phyloP scores from a whole-genome alignment of 2,888 invertebrate species.

The Chironomus riparius region DNA sequence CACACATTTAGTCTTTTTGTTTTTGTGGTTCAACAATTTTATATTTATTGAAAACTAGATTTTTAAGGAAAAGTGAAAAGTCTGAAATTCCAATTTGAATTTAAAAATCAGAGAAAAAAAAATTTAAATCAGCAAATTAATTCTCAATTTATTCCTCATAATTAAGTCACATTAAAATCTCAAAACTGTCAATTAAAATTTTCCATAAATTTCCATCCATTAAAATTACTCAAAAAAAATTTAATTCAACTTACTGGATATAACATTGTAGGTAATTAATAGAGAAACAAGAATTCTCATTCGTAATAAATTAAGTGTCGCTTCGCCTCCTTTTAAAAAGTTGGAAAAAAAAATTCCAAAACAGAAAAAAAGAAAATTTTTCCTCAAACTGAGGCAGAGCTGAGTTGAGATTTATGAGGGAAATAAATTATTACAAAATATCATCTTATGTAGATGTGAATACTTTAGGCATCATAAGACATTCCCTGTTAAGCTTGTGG shows the following conservation, averaged over 20 bases:
- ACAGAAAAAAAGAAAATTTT: neutral
- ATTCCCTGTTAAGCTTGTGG: neutral
- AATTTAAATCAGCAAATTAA: too few relatives aligned
- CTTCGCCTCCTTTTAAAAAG: neutral
- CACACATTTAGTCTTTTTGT: neutral
- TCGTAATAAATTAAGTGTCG: neutral
- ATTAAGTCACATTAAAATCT: too few relatives aligned
- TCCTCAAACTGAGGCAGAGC: neutral
- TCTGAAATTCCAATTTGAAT: neutral
- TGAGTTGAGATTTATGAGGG: neutral
- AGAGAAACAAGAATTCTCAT: neutral
- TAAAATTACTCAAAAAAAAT: too few relatives aligned
- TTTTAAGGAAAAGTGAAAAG: neutral
- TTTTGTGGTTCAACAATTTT: neutral
- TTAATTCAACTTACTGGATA: too few relatives aligned
- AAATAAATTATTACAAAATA: neutral
- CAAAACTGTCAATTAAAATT: too few relatives aligned
- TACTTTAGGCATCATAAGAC: neutral
- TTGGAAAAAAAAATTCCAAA: neutral
- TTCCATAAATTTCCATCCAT: too few relatives aligned
- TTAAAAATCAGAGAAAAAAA: too few relatives aligned
- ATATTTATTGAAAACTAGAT: neutral
- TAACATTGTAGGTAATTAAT: too few relatives aligned
- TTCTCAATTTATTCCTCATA: too few relatives aligned
- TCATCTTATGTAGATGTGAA: neutral